These are phyloP conservation scores for Teleogryllus occipitalis DNA, from an alignment of 1,140 invertebrate genomes.

Conservation along the genomic window DNA sequence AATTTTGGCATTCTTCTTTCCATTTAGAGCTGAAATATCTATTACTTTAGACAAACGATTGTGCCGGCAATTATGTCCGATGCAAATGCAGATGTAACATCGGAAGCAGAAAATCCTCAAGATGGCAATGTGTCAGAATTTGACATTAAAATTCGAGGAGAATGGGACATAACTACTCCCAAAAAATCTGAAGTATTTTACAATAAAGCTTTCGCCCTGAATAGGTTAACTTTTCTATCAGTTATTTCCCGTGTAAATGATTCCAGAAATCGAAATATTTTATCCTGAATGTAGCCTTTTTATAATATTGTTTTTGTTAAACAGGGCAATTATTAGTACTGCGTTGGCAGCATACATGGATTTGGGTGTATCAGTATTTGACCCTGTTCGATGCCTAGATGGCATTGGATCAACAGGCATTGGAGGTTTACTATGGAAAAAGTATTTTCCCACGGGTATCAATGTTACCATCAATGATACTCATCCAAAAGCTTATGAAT, in stretches of 20 bases:
- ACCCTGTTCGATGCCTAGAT: slow-evolving; percentile 26
- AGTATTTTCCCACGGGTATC: slow-evolving; percentile 24
- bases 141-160: not conserved
- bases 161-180: not conserved
- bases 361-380: slow-evolving; percentile 22
- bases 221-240: slow-evolving; percentile 1
- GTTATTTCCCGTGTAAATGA: no score
- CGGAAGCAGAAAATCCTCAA: no score
- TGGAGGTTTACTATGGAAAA: slow-evolving; percentile 32
- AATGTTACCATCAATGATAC: slow-evolving; percentile 29
- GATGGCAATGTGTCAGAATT: not conserved
- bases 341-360: slow-evolving; percentile 25
- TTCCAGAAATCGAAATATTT: not conserved
- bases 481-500: slow-evolving; percentile 21
- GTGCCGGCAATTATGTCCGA: no score
- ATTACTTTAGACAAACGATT: no score
- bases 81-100: no score
- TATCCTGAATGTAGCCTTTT: not conserved
- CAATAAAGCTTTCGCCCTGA: not conserved
- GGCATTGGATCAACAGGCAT: slow-evolving; percentile 28
- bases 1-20: no score
- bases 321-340: slow-evolving; percentile 8
- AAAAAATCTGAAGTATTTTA: slow-evolving; percentile 13
- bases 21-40: no score
- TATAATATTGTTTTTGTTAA: not conserved